Base-by-base conservation (phyloP, 2,113 vertebrate species). In the Plecturocebus donacophilus region DNA sequence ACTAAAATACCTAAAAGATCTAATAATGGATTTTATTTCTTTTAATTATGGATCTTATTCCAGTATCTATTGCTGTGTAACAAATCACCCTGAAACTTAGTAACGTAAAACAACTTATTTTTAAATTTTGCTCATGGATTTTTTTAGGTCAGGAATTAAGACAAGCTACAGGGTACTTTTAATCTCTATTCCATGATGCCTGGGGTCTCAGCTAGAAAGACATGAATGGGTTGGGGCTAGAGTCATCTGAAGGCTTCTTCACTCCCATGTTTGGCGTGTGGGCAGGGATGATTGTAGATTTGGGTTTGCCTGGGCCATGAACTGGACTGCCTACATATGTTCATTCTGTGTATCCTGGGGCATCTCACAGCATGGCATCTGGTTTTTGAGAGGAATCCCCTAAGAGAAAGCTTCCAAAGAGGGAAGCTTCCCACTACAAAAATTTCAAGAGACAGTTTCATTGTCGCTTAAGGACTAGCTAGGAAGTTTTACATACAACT, bases 141-240 rank as follows among this genome's bases (percentile, higher is more conserved):
- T 64, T 84, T 95, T 5, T 54, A 91, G 56, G 47, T 87, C n/a
- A 93, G 45, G 19, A 79, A 71, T 90, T 71, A 82, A 81, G 52
- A 52, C 35, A 73, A 52, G 45, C 17, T 49, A 64, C 40, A 61
- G 42, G 40, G 13, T 56, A 3, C 19, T 35, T 52, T 47, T 42
- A 45, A 8, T 91, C 6, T 85, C 2, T 40, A 5, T 83, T 75
- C 5, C 6, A 38, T 32, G 23, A 52, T 35, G 9, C 32, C 21
- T 86, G n/a, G 1, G 7, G 2, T 96, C 38, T 73, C 35, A 52
- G 21, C 20, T 30, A 79, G 75, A 40, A 87, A 87, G 25, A 42
- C 12, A 70, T 19, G 40, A 81, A 32, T 85, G 11, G 1, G 16
- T 71, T 20, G 81, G 12, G 19, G 19, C 21, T 82, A 14, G 17